Percentiles rank a stretch among this genome's conserved stretches.
Evolutionary conservation across 2,888 invertebrate species (phyloP).

Genomic region (Acleris cristana): DNA sequence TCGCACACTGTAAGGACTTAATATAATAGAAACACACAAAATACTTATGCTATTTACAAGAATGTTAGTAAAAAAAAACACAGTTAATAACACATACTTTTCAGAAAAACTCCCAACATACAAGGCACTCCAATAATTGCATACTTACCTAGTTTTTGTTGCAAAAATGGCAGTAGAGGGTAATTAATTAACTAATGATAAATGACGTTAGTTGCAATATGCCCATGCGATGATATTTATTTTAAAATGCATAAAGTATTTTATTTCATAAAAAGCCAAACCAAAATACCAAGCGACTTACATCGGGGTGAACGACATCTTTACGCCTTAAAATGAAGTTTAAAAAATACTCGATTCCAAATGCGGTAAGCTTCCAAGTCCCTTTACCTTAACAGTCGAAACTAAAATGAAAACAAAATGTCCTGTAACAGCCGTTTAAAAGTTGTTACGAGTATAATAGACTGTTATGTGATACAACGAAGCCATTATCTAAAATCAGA

Average conservation of each 20-base stretch:
- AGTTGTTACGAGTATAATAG: constrained; percentile 26
- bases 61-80: too few species aligned
- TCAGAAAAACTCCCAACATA: too few species aligned
- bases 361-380: constrained; percentile 59
- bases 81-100: too few species aligned
- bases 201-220: constrained; percentile 14
- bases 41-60: too few species aligned
- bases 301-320: constrained; percentile 79
- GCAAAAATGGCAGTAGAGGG: constrained; percentile 7
- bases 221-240: constrained; percentile 15
- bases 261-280: constrained; percentile 19
- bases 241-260: background rate
- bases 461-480: constrained; percentile 39
- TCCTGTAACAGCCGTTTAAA: constrained; percentile 40
- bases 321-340: constrained; percentile 50
- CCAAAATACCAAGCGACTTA: constrained; percentile 64
- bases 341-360: constrained; percentile 50
- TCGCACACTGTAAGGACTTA: too few species aligned
- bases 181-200: constrained; percentile 10
- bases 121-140: too few species aligned
- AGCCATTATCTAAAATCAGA: constrained; percentile 39
- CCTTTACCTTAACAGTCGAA: constrained; percentile 55
- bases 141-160: constrained; percentile 1
- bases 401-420: constrained; percentile 67
- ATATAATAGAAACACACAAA: too few species aligned